Base-by-base conservation (phyloP, 1,140 invertebrate species). In the Brachionus manjavacas region DNA sequence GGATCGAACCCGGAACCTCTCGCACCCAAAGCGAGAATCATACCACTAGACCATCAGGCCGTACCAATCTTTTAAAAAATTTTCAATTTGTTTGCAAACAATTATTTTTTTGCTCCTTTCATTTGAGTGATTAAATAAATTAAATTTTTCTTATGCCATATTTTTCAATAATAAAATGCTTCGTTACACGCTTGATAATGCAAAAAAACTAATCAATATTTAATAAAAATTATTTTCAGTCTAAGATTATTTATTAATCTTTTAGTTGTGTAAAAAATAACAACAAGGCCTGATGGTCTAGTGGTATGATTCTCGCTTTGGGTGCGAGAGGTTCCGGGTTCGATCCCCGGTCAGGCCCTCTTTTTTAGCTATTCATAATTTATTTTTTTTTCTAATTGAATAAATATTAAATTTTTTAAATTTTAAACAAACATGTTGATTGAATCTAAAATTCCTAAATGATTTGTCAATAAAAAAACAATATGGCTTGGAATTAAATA, bases 291-390 rank as follows among this genome's bases (percentile, higher is more conserved):
- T 68, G 66, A 68, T 68, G 66, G 66, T 68, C 66, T 68, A 68
- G 66, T 68, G 66, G 66, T 68, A 64, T 64, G 16, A 20, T 28
- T 68, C 66, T 68, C 52, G 52, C 52, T 60, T 60, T 60, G 52
- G 52, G 52, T 60, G 52, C 52, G 52, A 60, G 52, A 60, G 52
- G 52, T 20, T 60, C 52, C 52, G 52, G 52, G 52, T 60, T 60
- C 52, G 52, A 60, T 60, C 52, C 52, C 52, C 52, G 52, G 52
- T 60, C 52, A 60, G 52, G 52, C 52, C 52, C 52, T 60, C 11
- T 25, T 55, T 60, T 60, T 12, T 46, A 12, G 4, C 43, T n/a
- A 4, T 46, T 46, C 14, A 35, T 46, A 46, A 46, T 46, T 12
- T 12, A 46, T 12, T 46, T 4, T 0, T 46, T 12, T 12, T 12